These are phyloP conservation scores for Leptinotarsa juncta DNA, from an alignment of 2,888 invertebrate genomes.

Conservation along the genomic window DNA sequence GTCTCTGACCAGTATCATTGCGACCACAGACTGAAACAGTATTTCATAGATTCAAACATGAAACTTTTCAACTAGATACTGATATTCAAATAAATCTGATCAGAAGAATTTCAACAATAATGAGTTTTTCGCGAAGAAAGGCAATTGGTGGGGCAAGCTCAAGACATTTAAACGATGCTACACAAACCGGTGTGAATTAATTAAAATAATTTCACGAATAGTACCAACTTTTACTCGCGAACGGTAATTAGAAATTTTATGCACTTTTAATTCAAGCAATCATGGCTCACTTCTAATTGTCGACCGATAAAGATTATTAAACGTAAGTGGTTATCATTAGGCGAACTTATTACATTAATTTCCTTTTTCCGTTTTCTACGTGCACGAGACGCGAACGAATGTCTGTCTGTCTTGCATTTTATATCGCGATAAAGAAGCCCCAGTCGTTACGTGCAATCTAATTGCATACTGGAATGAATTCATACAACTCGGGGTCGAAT, in stretches of 20 bases:
- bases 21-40: too few species aligned
- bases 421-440: slow-evolving; percentile 16
- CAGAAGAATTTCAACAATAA: background rate
- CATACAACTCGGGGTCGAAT: slow-evolving; percentile 3
- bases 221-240: slow-evolving; percentile 9
- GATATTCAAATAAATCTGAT: too few species aligned
- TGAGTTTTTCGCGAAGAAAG: background rate
- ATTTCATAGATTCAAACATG: too few species aligned
- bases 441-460: background rate
- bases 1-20: too few species aligned
- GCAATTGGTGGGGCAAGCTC: too few species aligned
- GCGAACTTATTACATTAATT: slow-evolving; percentile 5
- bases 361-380: slow-evolving; percentile 14
- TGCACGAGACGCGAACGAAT: slow-evolving; percentile 13
- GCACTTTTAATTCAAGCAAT: slow-evolving; percentile 12
- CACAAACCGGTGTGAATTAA: background rate
- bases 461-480: background rate
- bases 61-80: too few species aligned
- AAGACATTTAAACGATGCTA: too few species aligned
- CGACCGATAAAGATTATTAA: slow-evolving; percentile 14
- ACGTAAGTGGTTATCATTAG: slow-evolving; percentile 5
- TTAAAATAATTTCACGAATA: slow-evolving; percentile 1
- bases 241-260: slow-evolving; percentile 12
- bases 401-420: slow-evolving; percentile 4
- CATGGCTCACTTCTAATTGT: slow-evolving; percentile 11